Evolutionary conservation across 2,113 vertebrate genomes (phyloP).

Genomic region (Bolborhynchus lineola): DNA sequence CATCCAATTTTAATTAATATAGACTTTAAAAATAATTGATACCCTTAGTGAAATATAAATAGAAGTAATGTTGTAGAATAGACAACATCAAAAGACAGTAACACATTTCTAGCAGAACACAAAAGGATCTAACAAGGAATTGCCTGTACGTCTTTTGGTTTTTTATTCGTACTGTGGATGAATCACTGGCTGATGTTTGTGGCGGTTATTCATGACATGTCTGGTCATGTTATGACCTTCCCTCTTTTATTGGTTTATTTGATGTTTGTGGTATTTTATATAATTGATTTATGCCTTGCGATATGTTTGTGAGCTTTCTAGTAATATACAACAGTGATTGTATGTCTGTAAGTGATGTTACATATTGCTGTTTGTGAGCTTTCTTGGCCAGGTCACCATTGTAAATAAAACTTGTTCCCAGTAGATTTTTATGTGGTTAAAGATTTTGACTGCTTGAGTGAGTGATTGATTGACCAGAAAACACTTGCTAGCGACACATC

Average conservation of each 20-base stretch:
- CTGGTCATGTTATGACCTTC: constrained; percentile 72
- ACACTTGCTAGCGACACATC: background rate
- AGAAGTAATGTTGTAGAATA: background rate
- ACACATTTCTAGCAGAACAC: constrained; percentile 24
- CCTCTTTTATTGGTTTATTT: constrained; percentile 73
- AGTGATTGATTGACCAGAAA: constrained; percentile 53
- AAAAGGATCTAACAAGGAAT: constrained; percentile 22
- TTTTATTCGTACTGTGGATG: constrained; percentile 60
- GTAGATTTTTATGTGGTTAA: constrained; percentile 60
- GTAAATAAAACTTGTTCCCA: constrained; percentile 63
- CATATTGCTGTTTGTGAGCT: constrained; percentile 50
- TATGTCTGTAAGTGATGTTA: constrained; percentile 54
- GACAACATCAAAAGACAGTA: constrained; percentile 15
- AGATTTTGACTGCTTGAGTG: constrained; percentile 51
- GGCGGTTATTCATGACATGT: constrained; percentile 72
- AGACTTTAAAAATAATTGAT: background rate
- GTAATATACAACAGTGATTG: constrained; percentile 64
- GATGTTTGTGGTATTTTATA: constrained; percentile 74
- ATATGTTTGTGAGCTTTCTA: constrained; percentile 65
- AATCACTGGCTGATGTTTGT: constrained; percentile 61
- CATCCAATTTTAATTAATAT: background rate
- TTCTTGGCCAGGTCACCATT: constrained; percentile 43
- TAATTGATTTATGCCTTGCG: constrained; percentile 72
- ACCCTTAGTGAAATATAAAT: background rate
- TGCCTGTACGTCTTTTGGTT: constrained; percentile 41